These are phyloP conservation scores for Tetraneura akinire DNA, from an alignment of 1,140 invertebrate genomes.

Conservation along the genomic window DNA sequence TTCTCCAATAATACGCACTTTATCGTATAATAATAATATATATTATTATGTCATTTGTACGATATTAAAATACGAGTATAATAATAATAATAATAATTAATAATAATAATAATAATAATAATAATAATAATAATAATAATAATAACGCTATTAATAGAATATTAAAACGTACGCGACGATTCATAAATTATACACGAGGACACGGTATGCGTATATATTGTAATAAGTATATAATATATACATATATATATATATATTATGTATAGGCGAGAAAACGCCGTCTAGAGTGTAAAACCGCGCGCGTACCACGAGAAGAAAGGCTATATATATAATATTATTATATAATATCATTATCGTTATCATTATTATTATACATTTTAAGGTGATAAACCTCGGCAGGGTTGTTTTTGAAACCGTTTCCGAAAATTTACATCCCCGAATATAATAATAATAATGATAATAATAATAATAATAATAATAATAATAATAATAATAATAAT, in stretches of 20 bases:
- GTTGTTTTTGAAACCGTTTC: conserved; percentile 38
- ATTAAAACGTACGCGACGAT: no score
- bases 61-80: no score
- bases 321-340: no score
- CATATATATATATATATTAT: not conserved
- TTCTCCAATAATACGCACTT: no score
- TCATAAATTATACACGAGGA: no score
- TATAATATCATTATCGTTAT: not conserved
- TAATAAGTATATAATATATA: not conserved
- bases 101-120: no score
- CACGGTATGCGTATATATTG: not conserved
- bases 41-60: no score
- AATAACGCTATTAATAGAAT: no score
- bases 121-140: no score
- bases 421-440: conserved; percentile 43
- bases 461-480: conserved; percentile 12
- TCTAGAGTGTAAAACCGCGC: not conserved
- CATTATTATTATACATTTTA: conserved; percentile 15
- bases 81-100: no score
- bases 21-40: no score
- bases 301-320: conserved; percentile 12
- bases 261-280: not conserved
- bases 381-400: conserved; percentile 35
- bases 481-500: no score
- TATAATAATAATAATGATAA: not conserved